Conservation (phyloP, 2,113 vertebrate genomes). For the Machaerirhynchus nigripectus region DNA sequence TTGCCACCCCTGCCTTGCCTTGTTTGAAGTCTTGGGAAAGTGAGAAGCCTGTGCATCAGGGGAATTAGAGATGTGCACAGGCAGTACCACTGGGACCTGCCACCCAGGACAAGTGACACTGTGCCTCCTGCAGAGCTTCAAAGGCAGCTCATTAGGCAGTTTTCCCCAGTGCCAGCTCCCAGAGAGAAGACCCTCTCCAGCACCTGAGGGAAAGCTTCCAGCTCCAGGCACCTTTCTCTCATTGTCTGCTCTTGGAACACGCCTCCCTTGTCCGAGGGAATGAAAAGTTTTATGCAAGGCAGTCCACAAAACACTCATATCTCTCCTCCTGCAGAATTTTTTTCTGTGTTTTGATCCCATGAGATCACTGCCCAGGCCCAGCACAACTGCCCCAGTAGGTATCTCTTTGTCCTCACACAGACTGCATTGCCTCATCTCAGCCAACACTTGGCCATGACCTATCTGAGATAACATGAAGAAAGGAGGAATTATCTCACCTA, state of each 20-base stretch:
- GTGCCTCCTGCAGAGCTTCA: not conserved
- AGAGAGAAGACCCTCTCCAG: not conserved
- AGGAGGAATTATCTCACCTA: not conserved
- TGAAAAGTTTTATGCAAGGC: not conserved
- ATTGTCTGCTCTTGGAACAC: not conserved
- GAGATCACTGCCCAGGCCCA: not conserved
- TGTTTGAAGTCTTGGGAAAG: not conserved
- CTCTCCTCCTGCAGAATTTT: not conserved
- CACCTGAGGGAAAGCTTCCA: not conserved
- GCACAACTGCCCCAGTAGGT: not conserved
- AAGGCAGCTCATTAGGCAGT: not conserved
- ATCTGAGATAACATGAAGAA: not conserved
- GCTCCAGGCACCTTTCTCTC: not conserved
- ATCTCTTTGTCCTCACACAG: not conserved
- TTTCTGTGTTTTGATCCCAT: not conserved
- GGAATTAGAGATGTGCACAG: not conserved
- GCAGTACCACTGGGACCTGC: not conserved
- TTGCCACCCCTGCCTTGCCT: not conserved
- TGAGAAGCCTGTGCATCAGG: not conserved
- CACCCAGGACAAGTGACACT: accelerated
- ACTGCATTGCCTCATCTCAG: not conserved
- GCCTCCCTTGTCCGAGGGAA: not conserved
- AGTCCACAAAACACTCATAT: not conserved
- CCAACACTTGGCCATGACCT: not conserved
- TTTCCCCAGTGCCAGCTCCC: not conserved